Conservation (phyloP, 2,113 vertebrate genomes). For the Tyto alba region DNA sequence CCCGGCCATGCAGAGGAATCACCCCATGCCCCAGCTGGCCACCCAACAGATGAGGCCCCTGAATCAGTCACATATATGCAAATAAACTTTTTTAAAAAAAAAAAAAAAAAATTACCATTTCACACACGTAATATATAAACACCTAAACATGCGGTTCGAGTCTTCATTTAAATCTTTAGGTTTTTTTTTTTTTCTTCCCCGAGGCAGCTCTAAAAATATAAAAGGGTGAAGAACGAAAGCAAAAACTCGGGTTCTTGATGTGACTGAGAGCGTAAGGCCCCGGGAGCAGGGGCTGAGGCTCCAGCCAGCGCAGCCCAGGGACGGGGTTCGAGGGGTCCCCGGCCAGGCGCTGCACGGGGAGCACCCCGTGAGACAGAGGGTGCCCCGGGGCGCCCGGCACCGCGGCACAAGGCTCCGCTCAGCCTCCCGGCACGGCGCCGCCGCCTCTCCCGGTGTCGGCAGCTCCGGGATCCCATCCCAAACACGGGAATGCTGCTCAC, state of each 20-base stretch:
- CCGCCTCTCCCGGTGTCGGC: rapidly evolving
- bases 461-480: rapidly evolving
- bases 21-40: background rate
- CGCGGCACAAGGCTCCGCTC: background rate
- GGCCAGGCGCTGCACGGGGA: rapidly evolving
- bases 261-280: rapidly evolving
- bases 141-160: too few species aligned
- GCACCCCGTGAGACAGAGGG: too few species aligned
- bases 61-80: rapidly evolving
- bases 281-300: background rate
- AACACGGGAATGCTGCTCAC: rapidly evolving
- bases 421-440: rapidly evolving
- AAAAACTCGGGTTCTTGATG: background rate
- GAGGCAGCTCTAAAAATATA: background rate
- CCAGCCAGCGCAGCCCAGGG: background rate
- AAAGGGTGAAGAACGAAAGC: background rate
- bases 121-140: background rate
- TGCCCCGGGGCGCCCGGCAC: background rate
- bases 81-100: background rate
- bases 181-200: background rate
- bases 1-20: background rate
- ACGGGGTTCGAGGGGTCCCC: background rate
- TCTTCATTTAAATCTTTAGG: background rate
- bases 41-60: background rate
- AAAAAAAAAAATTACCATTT: background rate